Conservation (phyloP, 2,797 vertebrate genomes). For the Malacoraja senta region DNA sequence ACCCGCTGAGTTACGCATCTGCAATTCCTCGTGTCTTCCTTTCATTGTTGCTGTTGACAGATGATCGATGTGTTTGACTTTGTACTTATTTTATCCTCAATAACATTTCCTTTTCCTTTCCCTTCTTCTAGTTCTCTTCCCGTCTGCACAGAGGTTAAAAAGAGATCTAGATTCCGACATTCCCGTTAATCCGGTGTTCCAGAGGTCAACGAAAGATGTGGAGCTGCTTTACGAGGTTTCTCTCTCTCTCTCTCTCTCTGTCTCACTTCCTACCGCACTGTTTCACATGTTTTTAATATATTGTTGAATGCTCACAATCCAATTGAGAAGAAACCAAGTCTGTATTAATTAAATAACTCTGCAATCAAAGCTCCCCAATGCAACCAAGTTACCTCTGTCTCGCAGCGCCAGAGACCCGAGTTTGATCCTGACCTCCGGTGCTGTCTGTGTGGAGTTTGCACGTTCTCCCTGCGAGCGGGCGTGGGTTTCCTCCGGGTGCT, state of each 20-base stretch:
- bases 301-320: not conserved
- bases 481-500: too few species aligned
- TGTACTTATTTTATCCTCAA: not conserved
- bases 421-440: too few species aligned
- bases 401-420: too few species aligned
- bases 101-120: conserved; percentile 29
- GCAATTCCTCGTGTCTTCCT: not conserved
- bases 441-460: too few species aligned
- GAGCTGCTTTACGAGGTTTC: conserved; percentile 82
- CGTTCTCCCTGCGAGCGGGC: too few species aligned
- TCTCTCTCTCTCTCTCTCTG: not conserved
- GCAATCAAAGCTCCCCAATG: not conserved
- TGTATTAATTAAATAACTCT: not conserved
- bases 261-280: not conserved
- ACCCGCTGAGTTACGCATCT: too few species aligned
- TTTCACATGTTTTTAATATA: not conserved
- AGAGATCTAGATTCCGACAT: conserved; percentile 57
- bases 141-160: conserved; percentile 71
- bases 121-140: conserved; percentile 72
- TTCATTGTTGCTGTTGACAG: not conserved
- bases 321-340: not conserved
- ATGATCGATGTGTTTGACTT: not conserved
- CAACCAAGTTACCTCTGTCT: not conserved
- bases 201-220: conserved; percentile 71
- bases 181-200: conserved; percentile 72